A percentile compares a stretch with the other conserved stretches of the same genome.
Evolutionary conservation across 2,113 vertebrate species (phyloP).

Genomic region (Crypturellus undulatus): DNA sequence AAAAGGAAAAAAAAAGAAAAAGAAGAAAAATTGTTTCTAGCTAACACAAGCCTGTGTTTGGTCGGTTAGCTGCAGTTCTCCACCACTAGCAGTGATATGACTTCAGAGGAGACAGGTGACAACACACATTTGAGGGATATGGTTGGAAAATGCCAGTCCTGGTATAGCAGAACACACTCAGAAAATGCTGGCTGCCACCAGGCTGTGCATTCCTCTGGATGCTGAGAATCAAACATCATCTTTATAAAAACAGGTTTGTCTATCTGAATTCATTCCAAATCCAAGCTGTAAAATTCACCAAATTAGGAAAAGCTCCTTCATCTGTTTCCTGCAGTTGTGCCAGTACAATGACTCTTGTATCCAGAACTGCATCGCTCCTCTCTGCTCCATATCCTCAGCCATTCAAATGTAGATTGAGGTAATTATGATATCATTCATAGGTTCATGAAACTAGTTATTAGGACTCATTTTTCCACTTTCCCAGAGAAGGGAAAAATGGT

Average conservation of each 20-base stretch:
- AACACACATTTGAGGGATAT: not conserved
- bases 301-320: not conserved
- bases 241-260: not conserved
- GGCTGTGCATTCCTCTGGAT: not conserved
- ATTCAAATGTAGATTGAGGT: not conserved
- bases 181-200: not conserved
- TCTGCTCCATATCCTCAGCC: not conserved
- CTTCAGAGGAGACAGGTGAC: not conserved
- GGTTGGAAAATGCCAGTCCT: not conserved
- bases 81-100: not conserved
- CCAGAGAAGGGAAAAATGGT: not conserved
- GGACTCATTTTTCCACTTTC: not conserved
- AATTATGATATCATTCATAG: fast-evolving
- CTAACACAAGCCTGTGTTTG: too few species aligned
- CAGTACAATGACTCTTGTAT: not conserved
- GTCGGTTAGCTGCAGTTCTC: not conserved
- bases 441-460: not conserved
- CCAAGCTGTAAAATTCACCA: not conserved
- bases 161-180: not conserved
- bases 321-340: not conserved
- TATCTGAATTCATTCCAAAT: not conserved
- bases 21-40: too few species aligned
- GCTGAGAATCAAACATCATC: not conserved
- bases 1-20: too few species aligned
- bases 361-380: not conserved